Base-by-base conservation (phyloP, 64 coral and sea anemone genomes). In the Montipora foliosa region DNA sequence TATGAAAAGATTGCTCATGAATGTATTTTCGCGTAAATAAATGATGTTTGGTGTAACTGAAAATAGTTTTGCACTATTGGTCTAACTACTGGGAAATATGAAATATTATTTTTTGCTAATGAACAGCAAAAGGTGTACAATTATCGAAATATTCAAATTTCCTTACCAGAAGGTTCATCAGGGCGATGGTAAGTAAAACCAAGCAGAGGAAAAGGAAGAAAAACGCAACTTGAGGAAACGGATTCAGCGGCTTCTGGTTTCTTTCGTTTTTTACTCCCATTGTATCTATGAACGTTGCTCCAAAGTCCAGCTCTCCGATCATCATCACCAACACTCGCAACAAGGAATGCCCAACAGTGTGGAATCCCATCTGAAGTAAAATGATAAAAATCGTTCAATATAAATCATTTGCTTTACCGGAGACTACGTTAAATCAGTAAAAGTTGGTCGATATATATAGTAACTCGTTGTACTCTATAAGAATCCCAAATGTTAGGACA, bases 111-210 rank as follows among this genome's bases (percentile, higher is more conserved):
- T 37, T 37, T 37, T 37, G 37, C 37, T 37, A 37, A 37, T 37
- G 37, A 37, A 37, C 37, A 57, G 11, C 53, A 57, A 57, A 57
- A 57, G 6, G 5, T 11, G 53, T 57, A 57, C 53, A 57, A 57
- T 81, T 71, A 37, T 37, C 37, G 37, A 37, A 37, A 37, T 37
- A 37, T 2, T 37, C 37, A 37, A 37, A 37, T 37, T 37, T 37
- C 50, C 95, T 85, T 79, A 96, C 95, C 95, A 96, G n/a, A 16
- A 96, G 80, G 53, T 93, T 96, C 79, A 90, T 90, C 2, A 96
- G 67, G 0, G 89, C 88, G 8, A 96, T 55, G 8, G 80, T 52
- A 79, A 96, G 59, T n/a, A 20, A 93, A 79, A 47, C 86, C 29
- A 68, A 90, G 21, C 90, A 93, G 25, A 87, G 12, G 61, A 89